Evolutionary conservation across 2,888 invertebrate species (phyloP).

Genomic region (Pyrrhia umbra): DNA sequence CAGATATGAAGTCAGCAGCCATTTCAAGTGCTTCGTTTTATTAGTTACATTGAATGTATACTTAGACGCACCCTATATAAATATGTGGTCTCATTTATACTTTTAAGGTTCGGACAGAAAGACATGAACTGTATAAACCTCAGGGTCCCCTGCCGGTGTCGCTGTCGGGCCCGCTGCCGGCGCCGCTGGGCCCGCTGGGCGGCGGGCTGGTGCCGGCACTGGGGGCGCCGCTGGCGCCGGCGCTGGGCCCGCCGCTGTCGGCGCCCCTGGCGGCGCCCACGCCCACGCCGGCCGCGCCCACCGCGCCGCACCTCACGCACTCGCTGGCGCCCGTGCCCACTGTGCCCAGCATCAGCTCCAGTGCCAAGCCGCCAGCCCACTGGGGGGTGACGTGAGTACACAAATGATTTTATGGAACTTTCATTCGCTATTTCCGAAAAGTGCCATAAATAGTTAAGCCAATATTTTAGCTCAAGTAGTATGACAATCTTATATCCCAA

Average conservation of each 20-base stretch:
- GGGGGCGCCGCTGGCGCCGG: slow-evolving; percentile 55
- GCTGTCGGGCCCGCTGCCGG: slow-evolving; percentile 73
- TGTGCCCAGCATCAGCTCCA: slow-evolving; percentile 87
- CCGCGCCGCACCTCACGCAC: slow-evolving; percentile 85
- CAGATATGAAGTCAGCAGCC: no score
- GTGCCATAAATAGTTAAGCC: no score
- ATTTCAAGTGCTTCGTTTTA: no score
- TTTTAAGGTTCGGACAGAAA: slow-evolving; percentile 52
- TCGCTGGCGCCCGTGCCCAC: slow-evolving; percentile 88
- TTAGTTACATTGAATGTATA: not conserved
- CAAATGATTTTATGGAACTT: not conserved
- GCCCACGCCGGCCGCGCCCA: slow-evolving; percentile 82
- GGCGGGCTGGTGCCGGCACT: slow-evolving; percentile 77
- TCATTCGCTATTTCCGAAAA: no score
- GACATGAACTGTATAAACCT: slow-evolving; percentile 46
- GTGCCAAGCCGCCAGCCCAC: slow-evolving; percentile 87
- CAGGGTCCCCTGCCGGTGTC: slow-evolving; percentile 61
- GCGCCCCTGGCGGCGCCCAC: slow-evolving; percentile 83
- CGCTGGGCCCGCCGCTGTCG: slow-evolving; percentile 71
- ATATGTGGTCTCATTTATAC: slow-evolving; percentile 26
- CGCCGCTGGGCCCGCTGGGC: slow-evolving; percentile 56
- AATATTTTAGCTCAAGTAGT: no score
- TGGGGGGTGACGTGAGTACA: slow-evolving; percentile 89
- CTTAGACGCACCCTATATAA: slow-evolving; percentile 1
- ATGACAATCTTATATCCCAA: no score